These are phyloP conservation scores for Gastrophysa polygoni DNA, from an alignment of 2,888 invertebrate genomes.

Conservation along the genomic window DNA sequence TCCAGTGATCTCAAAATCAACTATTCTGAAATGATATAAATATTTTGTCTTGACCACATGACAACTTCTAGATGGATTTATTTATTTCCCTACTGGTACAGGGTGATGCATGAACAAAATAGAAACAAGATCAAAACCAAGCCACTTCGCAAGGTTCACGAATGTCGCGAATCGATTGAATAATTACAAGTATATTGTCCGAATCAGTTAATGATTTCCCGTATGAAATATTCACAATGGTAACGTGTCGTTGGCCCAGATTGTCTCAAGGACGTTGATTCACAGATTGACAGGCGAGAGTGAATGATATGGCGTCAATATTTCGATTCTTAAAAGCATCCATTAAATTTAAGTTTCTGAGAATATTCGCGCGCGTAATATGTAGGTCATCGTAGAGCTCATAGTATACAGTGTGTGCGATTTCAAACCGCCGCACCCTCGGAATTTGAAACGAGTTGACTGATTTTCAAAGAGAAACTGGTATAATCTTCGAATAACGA, in stretches of 20 bases:
- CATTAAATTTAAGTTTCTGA: neutral
- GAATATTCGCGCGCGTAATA: neutral
- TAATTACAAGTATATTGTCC: neutral
- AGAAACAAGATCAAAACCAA: no score
- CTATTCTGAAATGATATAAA: no score
- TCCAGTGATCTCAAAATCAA: no score
- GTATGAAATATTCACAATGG: neutral
- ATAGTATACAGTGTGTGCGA: neutral
- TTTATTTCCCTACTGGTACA: no score
- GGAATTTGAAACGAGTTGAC: no score
- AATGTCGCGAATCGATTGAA: neutral
- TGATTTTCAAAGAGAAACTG: no score
- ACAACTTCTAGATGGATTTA: no score
- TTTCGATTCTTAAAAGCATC: neutral
- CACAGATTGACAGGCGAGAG: neutral
- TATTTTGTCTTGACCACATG: no score
- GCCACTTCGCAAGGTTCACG: no score
- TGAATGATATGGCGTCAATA: neutral
- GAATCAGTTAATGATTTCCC: neutral
- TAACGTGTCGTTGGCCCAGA: neutral
- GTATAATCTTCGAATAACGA: no score
- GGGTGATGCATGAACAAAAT: no score
- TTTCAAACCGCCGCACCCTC: no score
- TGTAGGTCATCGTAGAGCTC: neutral
- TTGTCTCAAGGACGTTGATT: neutral